A percentile compares a stretch with the other conserved stretches of the same genome.
phyloP scores from a whole-genome alignment of 2,797 vertebrate genomes.

The Cyclopterus lumpus region DNA sequence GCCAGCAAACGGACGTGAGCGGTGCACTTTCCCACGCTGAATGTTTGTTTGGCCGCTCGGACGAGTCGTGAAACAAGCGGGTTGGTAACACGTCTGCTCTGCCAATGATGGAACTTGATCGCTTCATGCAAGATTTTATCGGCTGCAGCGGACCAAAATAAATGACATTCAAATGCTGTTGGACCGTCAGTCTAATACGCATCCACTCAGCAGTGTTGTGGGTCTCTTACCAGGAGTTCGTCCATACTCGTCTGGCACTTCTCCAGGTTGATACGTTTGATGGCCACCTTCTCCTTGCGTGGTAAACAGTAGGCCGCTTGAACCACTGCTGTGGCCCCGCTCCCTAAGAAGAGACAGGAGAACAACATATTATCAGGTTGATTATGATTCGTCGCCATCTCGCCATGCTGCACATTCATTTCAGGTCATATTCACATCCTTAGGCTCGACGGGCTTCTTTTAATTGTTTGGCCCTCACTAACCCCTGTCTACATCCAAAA shows the following conservation, averaged over 20 bases:
- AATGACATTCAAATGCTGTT: background rate
- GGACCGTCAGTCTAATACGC: background rate
- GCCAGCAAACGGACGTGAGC: background rate
- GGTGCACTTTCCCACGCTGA: background rate
- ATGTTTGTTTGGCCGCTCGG: no score
- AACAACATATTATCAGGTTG: conserved; percentile 1
- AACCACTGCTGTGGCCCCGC: conserved; percentile 96
- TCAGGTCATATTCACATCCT: conserved; percentile 1
- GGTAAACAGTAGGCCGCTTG: conserved; percentile 94
- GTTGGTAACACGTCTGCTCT: background rate
- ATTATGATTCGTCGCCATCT: background rate
- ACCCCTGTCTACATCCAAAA: background rate
- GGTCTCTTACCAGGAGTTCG: conserved; percentile 93
- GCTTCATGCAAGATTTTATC: background rate
- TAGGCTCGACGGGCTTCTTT: background rate
- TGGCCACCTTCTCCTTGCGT: conserved; percentile 97
- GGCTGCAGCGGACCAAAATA: background rate
- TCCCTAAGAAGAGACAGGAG: conserved; percentile 84
- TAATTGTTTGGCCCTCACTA: background rate
- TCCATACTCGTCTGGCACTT: conserved; percentile 99
- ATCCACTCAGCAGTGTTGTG: background rate
- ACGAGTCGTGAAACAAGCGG: background rate
- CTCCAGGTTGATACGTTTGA: conserved; percentile 98
- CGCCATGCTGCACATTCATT: background rate
- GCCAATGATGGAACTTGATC: background rate